These are phyloP conservation scores for Vombatus ursinus DNA, from an alignment of 2,113 vertebrate species.

Conservation along the genomic window DNA sequence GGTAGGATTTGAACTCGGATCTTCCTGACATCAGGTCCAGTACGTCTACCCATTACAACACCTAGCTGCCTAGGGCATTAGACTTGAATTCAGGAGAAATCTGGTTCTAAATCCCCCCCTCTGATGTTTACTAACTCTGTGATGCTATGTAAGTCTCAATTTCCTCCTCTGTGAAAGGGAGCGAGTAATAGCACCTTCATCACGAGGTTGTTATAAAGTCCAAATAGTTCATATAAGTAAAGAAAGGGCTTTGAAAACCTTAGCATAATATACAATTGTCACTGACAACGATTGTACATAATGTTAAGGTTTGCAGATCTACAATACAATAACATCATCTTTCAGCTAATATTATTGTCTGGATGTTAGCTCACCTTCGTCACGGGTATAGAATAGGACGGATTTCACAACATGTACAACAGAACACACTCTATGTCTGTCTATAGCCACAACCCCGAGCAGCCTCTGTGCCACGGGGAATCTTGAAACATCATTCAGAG, in stretches of 20 bases:
- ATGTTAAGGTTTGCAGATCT: not conserved
- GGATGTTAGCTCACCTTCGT: not conserved
- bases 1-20: not conserved
- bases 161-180: not conserved
- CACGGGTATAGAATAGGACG: not conserved
- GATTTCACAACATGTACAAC: not conserved
- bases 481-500: not conserved
- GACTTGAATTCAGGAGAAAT: not conserved
- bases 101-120: not conserved
- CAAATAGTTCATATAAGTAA: not conserved
- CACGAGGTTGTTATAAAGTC: not conserved
- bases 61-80: not conserved
- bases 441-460: slow-evolving; percentile 21
- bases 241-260: not conserved
- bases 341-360: not conserved
- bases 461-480: not conserved
- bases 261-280: not conserved
- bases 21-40: not conserved
- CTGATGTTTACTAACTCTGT: not conserved
- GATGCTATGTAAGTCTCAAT: not conserved
- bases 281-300: not conserved
- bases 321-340: not conserved
- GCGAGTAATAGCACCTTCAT: not conserved
- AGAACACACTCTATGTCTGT: not conserved
- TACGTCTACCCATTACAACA: not conserved